These are phyloP conservation scores for Nomada hirtipes DNA, from an alignment of 2,888 invertebrate species.

Conservation along the genomic window DNA sequence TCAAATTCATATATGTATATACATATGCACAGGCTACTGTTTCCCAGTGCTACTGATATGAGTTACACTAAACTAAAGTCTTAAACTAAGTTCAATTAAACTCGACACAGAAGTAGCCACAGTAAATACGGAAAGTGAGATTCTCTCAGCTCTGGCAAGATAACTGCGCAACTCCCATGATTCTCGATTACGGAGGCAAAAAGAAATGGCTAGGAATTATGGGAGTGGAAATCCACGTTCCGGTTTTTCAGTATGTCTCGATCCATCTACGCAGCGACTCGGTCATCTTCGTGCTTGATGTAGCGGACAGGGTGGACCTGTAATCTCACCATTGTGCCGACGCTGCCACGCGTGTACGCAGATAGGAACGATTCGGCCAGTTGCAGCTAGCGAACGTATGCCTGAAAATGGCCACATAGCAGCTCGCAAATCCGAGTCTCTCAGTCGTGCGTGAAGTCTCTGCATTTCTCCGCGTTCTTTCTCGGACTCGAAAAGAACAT, in stretches of 20 bases:
- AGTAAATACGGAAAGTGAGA: slow-evolving; percentile 4
- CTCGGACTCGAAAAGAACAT: background rate
- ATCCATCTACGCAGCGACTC: slow-evolving; percentile 41
- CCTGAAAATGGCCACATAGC: slow-evolving; percentile 27
- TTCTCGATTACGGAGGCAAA: slow-evolving; percentile 51
- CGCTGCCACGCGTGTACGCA: slow-evolving; percentile 72
- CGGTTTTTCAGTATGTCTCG: slow-evolving; percentile 60
- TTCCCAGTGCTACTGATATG: too few relatives aligned
- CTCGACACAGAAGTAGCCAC: background rate
- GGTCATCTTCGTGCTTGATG: slow-evolving; percentile 74
- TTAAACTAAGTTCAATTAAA: background rate
- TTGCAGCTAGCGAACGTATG: slow-evolving; percentile 44
- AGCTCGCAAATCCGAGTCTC: slow-evolving; percentile 31
- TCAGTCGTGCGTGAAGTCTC: slow-evolving; percentile 27
- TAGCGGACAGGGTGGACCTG: slow-evolving; percentile 71
- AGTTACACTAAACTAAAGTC: too few relatives aligned
- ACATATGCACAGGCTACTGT: background rate
- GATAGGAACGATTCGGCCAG: slow-evolving; percentile 69
- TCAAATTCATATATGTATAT: background rate
- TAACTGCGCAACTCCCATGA: background rate
- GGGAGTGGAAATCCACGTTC: slow-evolving; percentile 73
- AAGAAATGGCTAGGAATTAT: slow-evolving; percentile 57
- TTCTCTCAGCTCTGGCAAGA: slow-evolving; percentile 1
- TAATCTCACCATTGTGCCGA: slow-evolving; percentile 76
- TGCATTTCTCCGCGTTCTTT: slow-evolving; percentile 1